Percentiles rank a stretch among this genome's conserved stretches.
phyloP scores from a whole-genome alignment of 2,888 invertebrate species.

The Tachina grossa region DNA sequence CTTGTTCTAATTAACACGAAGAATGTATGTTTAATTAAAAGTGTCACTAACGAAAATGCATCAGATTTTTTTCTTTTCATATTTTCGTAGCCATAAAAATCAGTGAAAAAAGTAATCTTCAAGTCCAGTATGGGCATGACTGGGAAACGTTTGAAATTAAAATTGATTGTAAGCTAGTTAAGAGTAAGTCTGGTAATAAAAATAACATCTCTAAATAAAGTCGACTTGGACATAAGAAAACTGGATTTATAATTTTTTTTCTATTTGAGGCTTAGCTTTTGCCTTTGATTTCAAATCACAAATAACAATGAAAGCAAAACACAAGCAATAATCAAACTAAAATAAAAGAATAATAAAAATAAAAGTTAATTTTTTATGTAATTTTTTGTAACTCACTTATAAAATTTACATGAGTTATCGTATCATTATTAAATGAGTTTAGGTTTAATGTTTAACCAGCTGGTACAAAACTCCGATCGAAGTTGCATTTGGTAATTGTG shows the following conservation, averaged over 20 bases:
- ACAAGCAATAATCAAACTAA: neutral
- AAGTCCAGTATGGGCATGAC: slow-evolving; percentile 1
- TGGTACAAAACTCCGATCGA: neutral
- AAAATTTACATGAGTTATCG: slow-evolving; percentile 34
- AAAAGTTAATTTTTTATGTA: neutral
- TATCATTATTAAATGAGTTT: neutral
- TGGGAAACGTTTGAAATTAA: slow-evolving; percentile 35
- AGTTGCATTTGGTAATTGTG: neutral
- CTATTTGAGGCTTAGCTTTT: slow-evolving; percentile 10
- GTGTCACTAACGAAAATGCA: slow-evolving; percentile 13
- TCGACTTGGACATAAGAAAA: slow-evolving; percentile 10
- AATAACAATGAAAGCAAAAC: no score
- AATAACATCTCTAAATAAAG: slow-evolving; percentile 35
- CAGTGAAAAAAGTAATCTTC: slow-evolving; percentile 40
- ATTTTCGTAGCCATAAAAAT: neutral
- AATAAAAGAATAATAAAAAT: neutral
- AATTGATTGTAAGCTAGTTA: slow-evolving; percentile 23
- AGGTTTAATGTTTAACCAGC: neutral
- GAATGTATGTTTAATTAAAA: slow-evolving; percentile 29
- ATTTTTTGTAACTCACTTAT: neutral
- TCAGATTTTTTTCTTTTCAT: slow-evolving; percentile 17
- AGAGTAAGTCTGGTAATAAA: slow-evolving; percentile 22
- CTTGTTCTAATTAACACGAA: slow-evolving; percentile 56
- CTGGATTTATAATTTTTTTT: slow-evolving; percentile 21
- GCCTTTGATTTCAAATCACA: slow-evolving; percentile 36